These are phyloP conservation scores for Chloroceryle amazona DNA, from an alignment of 2,797 vertebrate species.

Conservation along the genomic window DNA sequence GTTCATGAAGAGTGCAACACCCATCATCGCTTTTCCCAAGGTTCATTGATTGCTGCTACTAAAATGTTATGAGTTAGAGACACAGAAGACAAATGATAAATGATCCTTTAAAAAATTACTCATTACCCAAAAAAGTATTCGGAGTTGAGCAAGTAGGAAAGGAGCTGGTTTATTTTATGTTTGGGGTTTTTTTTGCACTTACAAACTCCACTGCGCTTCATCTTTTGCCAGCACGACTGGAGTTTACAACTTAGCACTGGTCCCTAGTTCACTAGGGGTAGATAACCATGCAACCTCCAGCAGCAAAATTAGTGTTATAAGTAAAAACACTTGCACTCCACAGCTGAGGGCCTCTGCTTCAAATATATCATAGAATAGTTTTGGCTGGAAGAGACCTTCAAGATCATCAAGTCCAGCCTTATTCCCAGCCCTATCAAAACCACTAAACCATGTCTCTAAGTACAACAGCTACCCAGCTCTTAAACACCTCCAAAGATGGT, in stretches of 20 bases:
- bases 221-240: background rate
- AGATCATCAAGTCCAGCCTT: too few relatives aligned
- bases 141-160: background rate
- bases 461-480: too few relatives aligned
- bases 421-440: too few relatives aligned
- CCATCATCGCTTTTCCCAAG: background rate
- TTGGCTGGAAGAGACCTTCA: too few relatives aligned
- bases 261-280: background rate
- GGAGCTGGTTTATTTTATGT: background rate
- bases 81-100: slow-evolving; percentile 1
- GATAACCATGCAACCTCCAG: background rate
- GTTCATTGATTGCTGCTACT: background rate
- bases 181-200: background rate
- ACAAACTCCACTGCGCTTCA: background rate
- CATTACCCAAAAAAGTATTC: background rate
- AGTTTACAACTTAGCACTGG: background rate
- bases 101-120: background rate
- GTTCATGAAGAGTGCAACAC: background rate
- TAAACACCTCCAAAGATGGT: too few relatives aligned
- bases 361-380: background rate
- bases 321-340: background rate
- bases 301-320: background rate
- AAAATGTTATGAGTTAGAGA: background rate
- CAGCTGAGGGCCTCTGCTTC: background rate
- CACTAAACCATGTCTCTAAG: too few relatives aligned